phyloP scores from a whole-genome alignment of 2,797 vertebrate species.

The Myoxocephalus aenaeus region DNA sequence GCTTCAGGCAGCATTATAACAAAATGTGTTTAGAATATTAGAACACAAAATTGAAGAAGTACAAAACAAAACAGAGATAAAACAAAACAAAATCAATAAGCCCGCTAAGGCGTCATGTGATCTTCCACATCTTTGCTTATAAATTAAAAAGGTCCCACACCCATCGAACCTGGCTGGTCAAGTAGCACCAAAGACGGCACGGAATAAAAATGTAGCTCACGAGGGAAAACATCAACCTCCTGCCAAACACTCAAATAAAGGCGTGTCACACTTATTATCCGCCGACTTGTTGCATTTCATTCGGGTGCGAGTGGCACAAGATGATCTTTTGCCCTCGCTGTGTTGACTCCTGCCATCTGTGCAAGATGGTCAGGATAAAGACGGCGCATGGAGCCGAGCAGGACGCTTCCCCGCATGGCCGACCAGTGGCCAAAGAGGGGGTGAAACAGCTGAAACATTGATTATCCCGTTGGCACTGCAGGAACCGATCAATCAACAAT shows the following conservation, averaged over 20 bases:
- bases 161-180: background rate
- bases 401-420: constrained; percentile 38
- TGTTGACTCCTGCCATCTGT: constrained; percentile 32
- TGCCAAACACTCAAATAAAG: constrained; percentile 28
- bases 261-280: constrained; percentile 37
- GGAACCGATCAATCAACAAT: constrained; percentile 68
- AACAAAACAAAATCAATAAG: background rate
- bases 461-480: constrained; percentile 73
- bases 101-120: background rate
- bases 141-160: constrained; percentile 11
- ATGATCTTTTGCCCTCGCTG: constrained; percentile 12
- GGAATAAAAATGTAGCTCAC: constrained; percentile 1
- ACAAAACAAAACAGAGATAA: background rate
- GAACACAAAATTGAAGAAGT: background rate
- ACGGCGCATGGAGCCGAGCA: constrained; percentile 34
- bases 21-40: constrained; percentile 4
- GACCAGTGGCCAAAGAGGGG: constrained; percentile 59
- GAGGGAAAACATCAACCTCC: constrained; percentile 18
- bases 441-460: constrained; percentile 68
- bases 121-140: background rate
- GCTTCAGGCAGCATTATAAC: background rate
- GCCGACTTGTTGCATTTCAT: constrained; percentile 44
- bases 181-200: background rate
- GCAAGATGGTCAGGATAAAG: constrained; percentile 37
- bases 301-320: constrained; percentile 32